These are phyloP conservation scores for Moxostoma hubbsi DNA, from an alignment of 2,797 vertebrate species.

Conservation along the genomic window DNA sequence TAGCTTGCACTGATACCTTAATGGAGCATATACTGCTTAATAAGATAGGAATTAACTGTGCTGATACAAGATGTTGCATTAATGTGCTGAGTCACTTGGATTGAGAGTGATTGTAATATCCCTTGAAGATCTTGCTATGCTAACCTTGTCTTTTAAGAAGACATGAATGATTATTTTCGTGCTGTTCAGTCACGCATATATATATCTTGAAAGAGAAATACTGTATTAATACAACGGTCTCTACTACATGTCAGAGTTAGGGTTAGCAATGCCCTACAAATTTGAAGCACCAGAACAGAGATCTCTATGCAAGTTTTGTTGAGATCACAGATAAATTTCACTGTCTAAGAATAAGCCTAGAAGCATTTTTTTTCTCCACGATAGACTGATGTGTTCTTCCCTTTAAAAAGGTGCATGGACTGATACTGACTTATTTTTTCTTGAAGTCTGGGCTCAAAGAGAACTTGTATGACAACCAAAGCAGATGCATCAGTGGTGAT, in stretches of 20 bases:
- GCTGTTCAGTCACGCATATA: conserved; percentile 13
- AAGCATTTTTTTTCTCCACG: conserved; percentile 30
- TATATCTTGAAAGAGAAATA: conserved; percentile 6
- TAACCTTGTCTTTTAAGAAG: not conserved
- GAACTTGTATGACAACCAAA: conserved; percentile 25
- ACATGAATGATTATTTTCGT: conserved; percentile 1
- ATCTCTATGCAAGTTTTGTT: conserved; percentile 9
- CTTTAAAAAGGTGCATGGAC: conserved; percentile 9
- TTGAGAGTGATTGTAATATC: conserved; percentile 19
- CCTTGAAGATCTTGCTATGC: not conserved
- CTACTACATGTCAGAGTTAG: not conserved
- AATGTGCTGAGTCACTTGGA: not conserved
- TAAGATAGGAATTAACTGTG: not conserved
- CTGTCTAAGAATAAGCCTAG: conserved; percentile 13
- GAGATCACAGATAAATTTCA: conserved; percentile 32
- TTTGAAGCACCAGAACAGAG: conserved; percentile 29
- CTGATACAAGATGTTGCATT: not conserved
- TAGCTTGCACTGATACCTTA: conserved; percentile 2
- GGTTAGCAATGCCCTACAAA: not conserved
- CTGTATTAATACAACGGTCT: not conserved
- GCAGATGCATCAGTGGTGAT: conserved; percentile 23
- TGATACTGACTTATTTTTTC: conserved; percentile 25
- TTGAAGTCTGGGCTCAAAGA: conserved; percentile 33
- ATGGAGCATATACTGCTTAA: conserved; percentile 2
- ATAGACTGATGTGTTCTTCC: conserved; percentile 26